Evolutionary conservation across 2,888 invertebrate species (phyloP).

Genomic region (Lottia scabra): DNA sequence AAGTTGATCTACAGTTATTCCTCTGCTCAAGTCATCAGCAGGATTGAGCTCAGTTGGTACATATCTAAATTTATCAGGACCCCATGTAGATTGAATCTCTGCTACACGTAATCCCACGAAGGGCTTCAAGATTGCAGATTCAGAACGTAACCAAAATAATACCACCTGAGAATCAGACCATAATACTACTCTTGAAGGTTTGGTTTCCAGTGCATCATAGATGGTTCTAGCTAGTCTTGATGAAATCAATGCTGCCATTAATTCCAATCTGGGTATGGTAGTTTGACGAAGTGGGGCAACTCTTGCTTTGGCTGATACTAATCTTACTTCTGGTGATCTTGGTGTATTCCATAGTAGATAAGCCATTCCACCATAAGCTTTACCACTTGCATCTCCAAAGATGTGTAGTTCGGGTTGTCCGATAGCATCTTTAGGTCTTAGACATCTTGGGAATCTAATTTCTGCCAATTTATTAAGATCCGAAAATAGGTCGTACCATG

Average conservation of each 20-base stretch:
- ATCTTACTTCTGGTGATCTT: neutral
- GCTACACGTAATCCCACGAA: conserved; percentile 8
- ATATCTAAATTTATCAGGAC: conserved; percentile 1
- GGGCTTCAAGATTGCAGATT: conserved; percentile 8
- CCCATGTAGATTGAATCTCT: conserved; percentile 15
- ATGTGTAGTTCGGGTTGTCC: conserved; percentile 15
- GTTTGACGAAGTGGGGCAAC: conserved; percentile 21
- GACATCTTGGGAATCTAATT: conserved; percentile 12
- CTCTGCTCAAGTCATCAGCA: conserved; percentile 21
- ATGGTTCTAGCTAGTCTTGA: conserved; percentile 19
- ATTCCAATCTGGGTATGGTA: conserved; percentile 19
- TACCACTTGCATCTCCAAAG: conserved; percentile 19
- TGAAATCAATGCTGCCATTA: conserved; percentile 18
- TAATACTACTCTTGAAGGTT: conserved; percentile 1
- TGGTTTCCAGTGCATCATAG: conserved; percentile 8
- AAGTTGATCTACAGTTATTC: conserved; percentile 7
- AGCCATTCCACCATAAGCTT: conserved; percentile 13
- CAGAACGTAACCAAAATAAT: conserved; percentile 15
- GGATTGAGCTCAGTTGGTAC: conserved; percentile 14
- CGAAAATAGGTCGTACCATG: neutral
- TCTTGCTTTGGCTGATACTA: conserved; percentile 15
- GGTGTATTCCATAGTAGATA: conserved; percentile 11
- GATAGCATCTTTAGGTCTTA: conserved; percentile 11
- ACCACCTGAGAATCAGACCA: conserved; percentile 8
- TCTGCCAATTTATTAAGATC: conserved; percentile 2